Percentiles rank a stretch among this genome's conserved stretches.
Conservation (phyloP, 2,888 invertebrate species). For the Platycheirus rosarum region DNA sequence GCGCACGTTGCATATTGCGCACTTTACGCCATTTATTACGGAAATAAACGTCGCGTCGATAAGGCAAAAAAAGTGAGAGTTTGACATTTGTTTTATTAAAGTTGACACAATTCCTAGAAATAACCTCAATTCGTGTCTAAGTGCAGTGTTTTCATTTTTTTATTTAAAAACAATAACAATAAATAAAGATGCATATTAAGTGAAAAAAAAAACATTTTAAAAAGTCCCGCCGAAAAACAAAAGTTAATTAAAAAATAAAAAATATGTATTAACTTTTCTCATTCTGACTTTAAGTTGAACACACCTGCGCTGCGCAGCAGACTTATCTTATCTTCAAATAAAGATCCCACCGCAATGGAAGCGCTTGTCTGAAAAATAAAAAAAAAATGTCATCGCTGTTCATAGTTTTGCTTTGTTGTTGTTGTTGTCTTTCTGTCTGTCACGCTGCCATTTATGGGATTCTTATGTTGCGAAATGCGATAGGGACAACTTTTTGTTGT, state of each 20-base stretch:
- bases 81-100: not conserved
- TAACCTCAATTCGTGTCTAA: too few relatives aligned
- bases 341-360: not conserved
- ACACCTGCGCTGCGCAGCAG: constrained; percentile 61
- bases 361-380: not conserved
- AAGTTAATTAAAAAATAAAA: too few relatives aligned
- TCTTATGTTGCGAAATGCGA: constrained; percentile 56
- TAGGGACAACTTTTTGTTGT: constrained; percentile 18
- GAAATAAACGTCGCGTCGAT: not conserved
- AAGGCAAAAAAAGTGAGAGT: constrained; percentile 17
- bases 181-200: too few relatives aligned
- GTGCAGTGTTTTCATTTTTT: too few relatives aligned
- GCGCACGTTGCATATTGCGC: constrained; percentile 7
- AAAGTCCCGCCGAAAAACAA: not conserved
- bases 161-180: too few relatives aligned
- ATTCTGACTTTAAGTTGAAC: constrained; percentile 37
- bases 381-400: not conserved
- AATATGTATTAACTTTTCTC: too few relatives aligned
- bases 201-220: too few relatives aligned
- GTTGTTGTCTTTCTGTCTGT: not conserved
- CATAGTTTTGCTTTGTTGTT: constrained; percentile 16
- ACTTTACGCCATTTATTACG: constrained; percentile 8
- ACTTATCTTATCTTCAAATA: constrained; percentile 55
- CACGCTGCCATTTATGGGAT: constrained; percentile 16
- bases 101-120: constrained; percentile 5